phyloP scores from a whole-genome alignment of 2,888 invertebrate species.

The Luffia ferchaultella region DNA sequence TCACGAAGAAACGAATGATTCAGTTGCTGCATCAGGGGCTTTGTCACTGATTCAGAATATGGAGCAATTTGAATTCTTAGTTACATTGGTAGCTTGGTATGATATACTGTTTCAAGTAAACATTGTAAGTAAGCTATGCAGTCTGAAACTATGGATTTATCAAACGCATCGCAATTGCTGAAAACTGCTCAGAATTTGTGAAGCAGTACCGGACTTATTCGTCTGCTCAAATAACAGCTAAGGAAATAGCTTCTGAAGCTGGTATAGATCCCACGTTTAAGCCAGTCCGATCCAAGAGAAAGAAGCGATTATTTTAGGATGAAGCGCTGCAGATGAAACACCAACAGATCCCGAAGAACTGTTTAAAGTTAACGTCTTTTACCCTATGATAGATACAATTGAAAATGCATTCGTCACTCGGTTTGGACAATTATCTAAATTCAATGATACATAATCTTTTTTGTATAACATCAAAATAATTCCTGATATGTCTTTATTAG shows the following conservation, averaged over 20 bases:
- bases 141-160: conserved; percentile 11
- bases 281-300: conserved; percentile 11
- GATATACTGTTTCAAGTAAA: conserved; percentile 13
- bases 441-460: too few species aligned
- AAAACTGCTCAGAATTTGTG: conserved; percentile 13
- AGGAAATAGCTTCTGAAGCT: conserved; percentile 9
- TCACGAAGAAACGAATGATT: conserved; percentile 8
- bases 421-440: too few species aligned
- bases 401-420: too few species aligned
- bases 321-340: conserved; percentile 4
- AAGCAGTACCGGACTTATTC: conserved; percentile 6
- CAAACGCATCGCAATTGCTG: conserved; percentile 10
- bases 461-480: conserved; percentile 3
- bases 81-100: conserved; percentile 13
- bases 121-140: conserved; percentile 14
- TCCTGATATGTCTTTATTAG: conserved; percentile 4
- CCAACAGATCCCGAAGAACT: conserved; percentile 8
- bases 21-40: conserved; percentile 9
- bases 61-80: conserved; percentile 14
- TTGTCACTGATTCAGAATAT: conserved; percentile 11
- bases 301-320: conserved; percentile 9
- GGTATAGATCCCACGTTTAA: conserved; percentile 5
- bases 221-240: conserved; percentile 9
- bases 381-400: conserved; percentile 12
- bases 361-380: conserved; percentile 9